Evolutionary conservation across 2,797 vertebrate species (phyloP).

Genomic region (Myiothlypis chrysogaster): DNA sequence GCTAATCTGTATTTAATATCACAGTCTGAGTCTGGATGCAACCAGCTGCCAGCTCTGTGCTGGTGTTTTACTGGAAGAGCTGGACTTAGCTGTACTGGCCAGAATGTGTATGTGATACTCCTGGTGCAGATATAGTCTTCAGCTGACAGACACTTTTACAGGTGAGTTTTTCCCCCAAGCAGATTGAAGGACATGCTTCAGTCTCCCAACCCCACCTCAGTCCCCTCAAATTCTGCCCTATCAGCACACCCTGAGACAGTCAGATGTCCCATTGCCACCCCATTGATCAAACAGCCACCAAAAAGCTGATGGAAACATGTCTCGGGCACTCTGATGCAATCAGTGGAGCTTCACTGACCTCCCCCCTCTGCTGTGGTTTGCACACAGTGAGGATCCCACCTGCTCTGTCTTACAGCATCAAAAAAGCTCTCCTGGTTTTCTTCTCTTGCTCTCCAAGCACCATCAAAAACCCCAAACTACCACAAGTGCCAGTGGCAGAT

Average conservation of each 20-base stretch:
- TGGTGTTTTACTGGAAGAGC: neutral
- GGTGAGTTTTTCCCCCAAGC: neutral
- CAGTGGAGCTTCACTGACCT: neutral
- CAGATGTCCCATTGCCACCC: neutral
- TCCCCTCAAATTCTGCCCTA: neutral
- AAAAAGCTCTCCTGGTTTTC: neutral
- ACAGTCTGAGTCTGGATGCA: neutral
- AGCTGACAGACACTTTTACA: neutral
- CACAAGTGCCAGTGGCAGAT: neutral
- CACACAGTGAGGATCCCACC: neutral
- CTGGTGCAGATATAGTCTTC: neutral
- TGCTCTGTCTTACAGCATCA: neutral
- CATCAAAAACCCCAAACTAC: accelerated
- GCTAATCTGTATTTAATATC: neutral
- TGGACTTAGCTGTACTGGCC: neutral
- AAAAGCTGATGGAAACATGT: neutral
- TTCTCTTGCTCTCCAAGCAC: neutral
- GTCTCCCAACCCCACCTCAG: neutral
- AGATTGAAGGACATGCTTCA: neutral
- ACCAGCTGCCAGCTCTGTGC: neutral
- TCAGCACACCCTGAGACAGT: neutral
- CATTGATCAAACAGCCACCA: neutral
- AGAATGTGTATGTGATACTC: neutral
- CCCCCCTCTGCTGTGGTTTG: neutral
- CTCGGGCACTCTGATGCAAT: neutral